Base-by-base conservation (phyloP, 2,888 invertebrate genomes). In the Dryococelus australis region DNA sequence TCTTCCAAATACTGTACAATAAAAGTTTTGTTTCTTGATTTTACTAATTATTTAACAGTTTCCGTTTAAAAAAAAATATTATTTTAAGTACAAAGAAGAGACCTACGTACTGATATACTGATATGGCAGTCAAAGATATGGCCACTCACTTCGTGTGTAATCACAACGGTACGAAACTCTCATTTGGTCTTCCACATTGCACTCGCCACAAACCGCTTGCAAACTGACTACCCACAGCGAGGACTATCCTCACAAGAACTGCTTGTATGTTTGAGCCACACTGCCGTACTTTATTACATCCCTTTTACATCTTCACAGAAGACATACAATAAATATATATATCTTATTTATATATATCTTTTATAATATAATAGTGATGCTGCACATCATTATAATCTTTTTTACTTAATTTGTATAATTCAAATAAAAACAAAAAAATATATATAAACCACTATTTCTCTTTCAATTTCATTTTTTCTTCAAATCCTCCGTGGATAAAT, bases 241-340 rank as follows among this genome's bases (percentile, higher is more conserved):
- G 47, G 47, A 35, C 16, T 47, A 86, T n/a, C 84, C 84, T n/a
- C 27, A 28, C n/a, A 6, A 0, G 0, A 35, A n/a, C 35, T 84
- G 27, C n/a, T 43, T 84, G 35, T 84, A 35, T 84, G 84, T 43
- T n/a, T 43, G 8, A 47, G 43, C 27, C 51, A 85, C 85, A 85
- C 47, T 43, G 43, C 43, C 47, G 47, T 43, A 43, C 47, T 79
- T 78, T 86, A 79, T 13, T n/a, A 65, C 86, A 80, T 13, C 24
- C 79, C 92, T 92, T 92, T 92, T 92, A 92, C 92, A 93, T 93
- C 93, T 93, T 92, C 93, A 93, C 92, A 93, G 93, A 93, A 92
- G 92, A 93, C 92, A 93, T 92, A 93, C 92, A 92, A 92, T 92
- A 92, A 92, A 92, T 92, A 92, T 92, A 92, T 93, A 92, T 92